phyloP scores from a whole-genome alignment of 2,797 vertebrate genomes.

The Microchirus variegatus region DNA sequence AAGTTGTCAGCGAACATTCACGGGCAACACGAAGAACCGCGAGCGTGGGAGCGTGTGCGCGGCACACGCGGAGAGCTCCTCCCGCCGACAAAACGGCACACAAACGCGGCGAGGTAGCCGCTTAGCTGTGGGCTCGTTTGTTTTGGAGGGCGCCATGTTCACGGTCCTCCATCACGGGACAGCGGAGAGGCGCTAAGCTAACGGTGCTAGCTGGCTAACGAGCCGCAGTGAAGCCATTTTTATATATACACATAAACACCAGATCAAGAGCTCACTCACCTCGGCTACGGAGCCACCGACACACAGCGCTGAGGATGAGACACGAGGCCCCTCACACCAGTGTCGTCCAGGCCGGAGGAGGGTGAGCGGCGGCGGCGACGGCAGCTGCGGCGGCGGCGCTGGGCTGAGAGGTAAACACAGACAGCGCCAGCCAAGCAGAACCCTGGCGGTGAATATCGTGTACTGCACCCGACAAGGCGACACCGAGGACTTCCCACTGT shows the following conservation, averaged over 20 bases:
- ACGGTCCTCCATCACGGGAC: constrained; percentile 68
- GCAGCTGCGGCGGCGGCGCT: constrained; percentile 10
- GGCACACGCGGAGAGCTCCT: rapidly evolving
- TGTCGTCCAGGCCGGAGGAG: constrained; percentile 52
- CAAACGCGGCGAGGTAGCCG: neutral
- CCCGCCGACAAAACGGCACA: neutral
- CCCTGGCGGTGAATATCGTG: too few relatives aligned
- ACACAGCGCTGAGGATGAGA: constrained; percentile 51
- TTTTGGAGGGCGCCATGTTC: constrained; percentile 79
- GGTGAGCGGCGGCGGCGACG: constrained; percentile 24
- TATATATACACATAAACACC: too few relatives aligned
- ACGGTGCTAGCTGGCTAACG: constrained; percentile 31
- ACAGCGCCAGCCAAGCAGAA: constrained; percentile 20
- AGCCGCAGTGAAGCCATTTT: constrained; percentile 41
- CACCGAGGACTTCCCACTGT: too few relatives aligned
- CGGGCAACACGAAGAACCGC: rapidly evolving
- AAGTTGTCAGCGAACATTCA: constrained; percentile 17
- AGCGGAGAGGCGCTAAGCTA: constrained; percentile 48
- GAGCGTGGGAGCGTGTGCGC: rapidly evolving
- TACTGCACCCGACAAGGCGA: too few relatives aligned
- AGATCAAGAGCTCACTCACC: constrained; percentile 56
- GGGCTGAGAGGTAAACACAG: constrained; percentile 74
- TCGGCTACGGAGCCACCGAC: constrained; percentile 65
- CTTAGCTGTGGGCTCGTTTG: constrained; percentile 39
- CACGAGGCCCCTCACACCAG: constrained; percentile 72